These are phyloP conservation scores for Cephus sareptanus DNA, from an alignment of 2,888 invertebrate species.

Conservation along the genomic window DNA sequence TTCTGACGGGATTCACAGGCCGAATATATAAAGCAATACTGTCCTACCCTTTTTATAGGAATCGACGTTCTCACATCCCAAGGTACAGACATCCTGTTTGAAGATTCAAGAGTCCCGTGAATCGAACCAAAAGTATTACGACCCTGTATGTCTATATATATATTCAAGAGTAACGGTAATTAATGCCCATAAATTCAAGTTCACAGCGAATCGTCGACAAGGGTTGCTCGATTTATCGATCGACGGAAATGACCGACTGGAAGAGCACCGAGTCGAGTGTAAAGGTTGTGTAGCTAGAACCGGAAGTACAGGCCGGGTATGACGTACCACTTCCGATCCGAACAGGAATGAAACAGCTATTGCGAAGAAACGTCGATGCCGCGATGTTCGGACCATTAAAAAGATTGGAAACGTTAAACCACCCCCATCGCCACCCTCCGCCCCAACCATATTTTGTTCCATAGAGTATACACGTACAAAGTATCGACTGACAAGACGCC, in stretches of 20 bases:
- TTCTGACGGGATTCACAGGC: neutral
- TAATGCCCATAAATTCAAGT: constrained; percentile 8
- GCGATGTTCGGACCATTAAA: neutral
- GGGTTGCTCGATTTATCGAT: constrained; percentile 46
- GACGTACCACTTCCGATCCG: constrained; percentile 56
- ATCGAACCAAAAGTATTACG: neutral
- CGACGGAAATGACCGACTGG: constrained; percentile 5
- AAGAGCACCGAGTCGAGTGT: constrained; percentile 42
- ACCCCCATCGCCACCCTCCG: no score
- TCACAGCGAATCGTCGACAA: constrained; percentile 3
- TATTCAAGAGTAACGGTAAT: neutral
- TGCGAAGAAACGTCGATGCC: constrained; percentile 16
- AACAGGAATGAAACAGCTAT: constrained; percentile 33
- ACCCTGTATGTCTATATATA: neutral
- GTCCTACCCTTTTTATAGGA: neutral
- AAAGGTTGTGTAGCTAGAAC: constrained; percentile 13
- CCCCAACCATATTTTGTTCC: neutral
- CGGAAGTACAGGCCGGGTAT: constrained; percentile 55
- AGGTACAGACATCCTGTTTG: neutral
- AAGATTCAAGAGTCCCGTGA: neutral
- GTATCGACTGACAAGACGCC: neutral
- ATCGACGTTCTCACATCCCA: neutral
- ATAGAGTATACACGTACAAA: neutral
- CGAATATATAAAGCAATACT: neutral
- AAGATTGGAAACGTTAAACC: neutral